phyloP scores from a whole-genome alignment of 2,888 invertebrate species.

The Tuta absoluta region DNA sequence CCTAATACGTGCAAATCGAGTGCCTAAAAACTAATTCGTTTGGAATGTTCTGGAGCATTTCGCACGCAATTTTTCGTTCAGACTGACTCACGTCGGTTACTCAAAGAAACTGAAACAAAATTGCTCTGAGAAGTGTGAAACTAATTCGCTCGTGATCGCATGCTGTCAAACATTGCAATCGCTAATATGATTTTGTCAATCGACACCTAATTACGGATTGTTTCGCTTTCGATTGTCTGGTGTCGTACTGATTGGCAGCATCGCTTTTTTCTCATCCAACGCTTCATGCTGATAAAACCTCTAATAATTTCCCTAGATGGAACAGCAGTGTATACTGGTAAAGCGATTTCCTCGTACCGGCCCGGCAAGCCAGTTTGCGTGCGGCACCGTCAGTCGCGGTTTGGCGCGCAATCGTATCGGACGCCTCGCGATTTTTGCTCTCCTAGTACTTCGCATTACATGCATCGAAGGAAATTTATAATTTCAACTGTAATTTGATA shows the following conservation, averaged over 20 bases:
- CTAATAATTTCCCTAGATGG: not conserved
- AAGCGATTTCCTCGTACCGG: conserved; percentile 13
- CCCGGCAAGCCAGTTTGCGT: conserved; percentile 21
- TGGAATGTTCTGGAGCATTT: conserved; percentile 6
- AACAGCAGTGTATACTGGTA: conserved; percentile 22
- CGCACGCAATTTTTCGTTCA: conserved; percentile 5
- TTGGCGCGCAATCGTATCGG: conserved; percentile 59
- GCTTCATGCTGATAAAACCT: not conserved
- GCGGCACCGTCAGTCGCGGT: conserved; percentile 52
- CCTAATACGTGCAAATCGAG: not conserved
- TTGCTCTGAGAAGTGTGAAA: conserved; percentile 24
- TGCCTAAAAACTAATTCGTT: conserved; percentile 4
- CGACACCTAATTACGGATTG: conserved; percentile 26
- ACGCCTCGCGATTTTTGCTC: conserved; percentile 34
- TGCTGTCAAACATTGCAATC: conserved; percentile 21
- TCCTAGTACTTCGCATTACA: conserved; percentile 34
- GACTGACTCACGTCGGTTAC: not conserved
- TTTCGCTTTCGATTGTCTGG: conserved; percentile 25
- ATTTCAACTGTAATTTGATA: conserved; percentile 32
- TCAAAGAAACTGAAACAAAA: conserved; percentile 7
- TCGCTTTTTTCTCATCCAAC: not conserved
- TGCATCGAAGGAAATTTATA: conserved; percentile 40
- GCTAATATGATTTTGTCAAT: conserved; percentile 27
- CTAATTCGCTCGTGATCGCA: conserved; percentile 20
- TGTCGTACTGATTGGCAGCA: conserved; percentile 4